Evolutionary conservation across 2,113 vertebrate species (phyloP).

Genomic region (Pelodiscus sinensis): DNA sequence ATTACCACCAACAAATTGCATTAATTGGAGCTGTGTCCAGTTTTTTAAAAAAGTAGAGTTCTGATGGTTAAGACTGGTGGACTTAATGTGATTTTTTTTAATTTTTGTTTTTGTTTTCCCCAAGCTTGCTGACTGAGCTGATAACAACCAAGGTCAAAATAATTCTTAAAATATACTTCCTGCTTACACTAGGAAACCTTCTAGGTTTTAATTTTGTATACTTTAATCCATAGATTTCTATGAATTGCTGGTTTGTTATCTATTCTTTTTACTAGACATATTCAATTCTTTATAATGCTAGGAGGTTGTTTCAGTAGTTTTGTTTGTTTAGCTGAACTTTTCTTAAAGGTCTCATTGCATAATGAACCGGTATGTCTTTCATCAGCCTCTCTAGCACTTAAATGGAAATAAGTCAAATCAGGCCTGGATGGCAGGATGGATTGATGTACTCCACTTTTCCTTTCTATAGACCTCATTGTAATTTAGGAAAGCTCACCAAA

Average conservation of each 20-base stretch:
- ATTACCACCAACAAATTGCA: neutral
- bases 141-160: neutral
- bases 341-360: constrained; percentile 19
- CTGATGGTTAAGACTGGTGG: neutral
- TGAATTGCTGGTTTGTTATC: neutral
- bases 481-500: neutral
- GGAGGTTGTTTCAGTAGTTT: neutral
- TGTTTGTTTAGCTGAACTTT: constrained; percentile 28
- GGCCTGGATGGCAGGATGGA: neutral
- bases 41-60: neutral
- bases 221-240: constrained; percentile 34
- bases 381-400: constrained; percentile 10
- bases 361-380: neutral
- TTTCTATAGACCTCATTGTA: neutral
- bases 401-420: neutral
- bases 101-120: neutral
- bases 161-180: neutral
- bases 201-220: constrained; percentile 18
- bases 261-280: neutral
- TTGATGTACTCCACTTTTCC: neutral
- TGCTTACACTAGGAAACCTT: neutral
- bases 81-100: neutral
- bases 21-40: accelerated
- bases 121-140: neutral
- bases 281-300: neutral